Evolutionary conservation across 2,113 vertebrate species (phyloP), one percentile per base, ranked within the genome.

Genomic region (Heterotis niloticus): DNA sequence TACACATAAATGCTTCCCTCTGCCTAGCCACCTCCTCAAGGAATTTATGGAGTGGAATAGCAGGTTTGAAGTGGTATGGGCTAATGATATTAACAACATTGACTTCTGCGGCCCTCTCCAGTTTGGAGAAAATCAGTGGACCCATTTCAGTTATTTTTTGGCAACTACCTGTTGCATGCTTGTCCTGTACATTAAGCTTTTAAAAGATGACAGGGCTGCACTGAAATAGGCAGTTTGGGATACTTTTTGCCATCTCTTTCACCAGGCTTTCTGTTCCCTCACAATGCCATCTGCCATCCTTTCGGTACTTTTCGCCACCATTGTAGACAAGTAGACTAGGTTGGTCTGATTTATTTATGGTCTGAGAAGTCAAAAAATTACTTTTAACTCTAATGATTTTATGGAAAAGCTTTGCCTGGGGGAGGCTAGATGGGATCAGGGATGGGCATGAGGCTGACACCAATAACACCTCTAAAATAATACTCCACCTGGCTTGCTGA

Each of bases 401-500:
- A 78, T 24, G 51, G 29, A 59, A 69, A 28, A 23, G 14, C 23
- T 34, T 60, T 68, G 64, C 68, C 67, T 79, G 68, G 29, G 23
- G 77, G 54, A 29, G 18, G 13, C 14, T 24, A n/a, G 76, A 28
- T 18, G 13, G 56, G 59, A 57, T 20, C 17, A 59, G 67, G 56
- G 78, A 51, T 74, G 78, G 51, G 16, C n/a, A n/a, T n/a, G n/a
- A n/a, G 71, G 23, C 23, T 29, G 66, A 51, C 69, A 54, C 52
- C 17, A 65, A 28, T 78, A 65, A 69, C 52, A 78, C 65, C 26
- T 78, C 52, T 13, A 26, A 56, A 28, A 28, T 12, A 17, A 0
- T 17, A 10, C 54, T 24, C 5, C 71, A 51, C 7, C 7, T 13
- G 7, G 20, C 10, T 59, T 0, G 57, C 10, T 59, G 10, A 1